Base-by-base conservation (phyloP, 2,113 vertebrate species). In the Corythornis cristatus region DNA sequence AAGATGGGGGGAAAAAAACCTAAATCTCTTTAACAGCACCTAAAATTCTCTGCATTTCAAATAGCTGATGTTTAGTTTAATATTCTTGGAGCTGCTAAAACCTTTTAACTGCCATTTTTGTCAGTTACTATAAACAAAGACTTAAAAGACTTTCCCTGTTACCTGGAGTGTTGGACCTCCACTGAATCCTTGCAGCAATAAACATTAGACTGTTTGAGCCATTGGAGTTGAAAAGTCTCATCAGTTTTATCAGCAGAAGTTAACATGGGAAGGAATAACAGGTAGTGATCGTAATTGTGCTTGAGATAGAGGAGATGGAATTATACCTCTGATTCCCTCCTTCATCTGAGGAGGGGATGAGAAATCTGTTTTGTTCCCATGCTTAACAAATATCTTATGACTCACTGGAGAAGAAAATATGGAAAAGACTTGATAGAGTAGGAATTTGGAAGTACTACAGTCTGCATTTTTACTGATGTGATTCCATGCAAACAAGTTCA, bases 201-300 rank as follows among this genome's bases (percentile, higher is more conserved):
- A 42, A 5, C 20, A 3, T 57, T 37, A 23, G 7, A 15, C 4
- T 81, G 11, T 62, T 65, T 37, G 11, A 22, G 56, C 29, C 3
- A 0, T 3, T 84, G n/a, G 23, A 58, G 70, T 5, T 37, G 13
- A 74, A 79, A 58, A n/a, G 17, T 62, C 18, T 83, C 1, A 12
- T 35, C 8, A 8, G 6, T 65, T 79, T 58, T 62, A 12, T 11
- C 40, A 54, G 45, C 18, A 46, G 37, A 53, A 25, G 33, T 45
- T 79, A 72, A 26, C 10, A 8, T 15, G 37, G 43, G 37, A 53
- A 20, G 6, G 35, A 37, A 43, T 42, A 70, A 9, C 0, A 50
- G 48, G 0, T 8, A 31, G 14, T 10, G 19, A 53, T 65, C 14
- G 14, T 40, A 3, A 11, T 5, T n/a, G 9, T 6, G 1, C 11